These are phyloP conservation scores for Xenopus tropicalis DNA, from an alignment of 2,113 vertebrate species.

Conservation along the genomic window DNA sequence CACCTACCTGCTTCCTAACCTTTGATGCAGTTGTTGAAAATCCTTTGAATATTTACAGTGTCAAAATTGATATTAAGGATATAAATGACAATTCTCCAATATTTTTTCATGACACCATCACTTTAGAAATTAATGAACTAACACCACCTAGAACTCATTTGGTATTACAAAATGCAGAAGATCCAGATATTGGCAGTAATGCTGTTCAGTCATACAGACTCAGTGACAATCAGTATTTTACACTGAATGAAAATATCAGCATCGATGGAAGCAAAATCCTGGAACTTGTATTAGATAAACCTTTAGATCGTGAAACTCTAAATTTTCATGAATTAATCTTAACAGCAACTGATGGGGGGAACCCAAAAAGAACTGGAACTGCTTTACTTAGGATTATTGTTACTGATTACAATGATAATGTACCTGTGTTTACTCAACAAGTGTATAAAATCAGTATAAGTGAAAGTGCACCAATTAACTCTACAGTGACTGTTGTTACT, in stretches of 20 bases:
- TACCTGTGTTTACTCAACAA: slow-evolving; percentile 49
- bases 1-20: slow-evolving; percentile 53
- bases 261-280: slow-evolving; percentile 47
- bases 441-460: slow-evolving; percentile 43
- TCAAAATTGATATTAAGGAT: slow-evolving; percentile 50
- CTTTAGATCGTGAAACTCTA: not conserved
- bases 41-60: slow-evolving; percentile 56
- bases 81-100: slow-evolving; percentile 31
- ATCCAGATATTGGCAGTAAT: slow-evolving; percentile 56
- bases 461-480: slow-evolving; percentile 29
- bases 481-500: slow-evolving; percentile 47
- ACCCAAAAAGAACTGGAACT: slow-evolving; percentile 56
- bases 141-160: slow-evolving; percentile 55
- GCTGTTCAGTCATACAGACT: slow-evolving; percentile 48
- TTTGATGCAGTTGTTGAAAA: slow-evolving; percentile 68
- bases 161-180: slow-evolving; percentile 55
- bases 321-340: slow-evolving; percentile 45
- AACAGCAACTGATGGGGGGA: slow-evolving; percentile 58
- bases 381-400: slow-evolving; percentile 55
- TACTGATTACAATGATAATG: slow-evolving; percentile 59
- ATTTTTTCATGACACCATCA: slow-evolving; percentile 37
- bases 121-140: slow-evolving; percentile 64
- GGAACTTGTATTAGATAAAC: slow-evolving; percentile 55
- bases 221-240: slow-evolving; percentile 49
- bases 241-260: slow-evolving; percentile 51